Base-by-base conservation (phyloP, 2,797 vertebrate genomes). In the Centropyge bicolor region DNA sequence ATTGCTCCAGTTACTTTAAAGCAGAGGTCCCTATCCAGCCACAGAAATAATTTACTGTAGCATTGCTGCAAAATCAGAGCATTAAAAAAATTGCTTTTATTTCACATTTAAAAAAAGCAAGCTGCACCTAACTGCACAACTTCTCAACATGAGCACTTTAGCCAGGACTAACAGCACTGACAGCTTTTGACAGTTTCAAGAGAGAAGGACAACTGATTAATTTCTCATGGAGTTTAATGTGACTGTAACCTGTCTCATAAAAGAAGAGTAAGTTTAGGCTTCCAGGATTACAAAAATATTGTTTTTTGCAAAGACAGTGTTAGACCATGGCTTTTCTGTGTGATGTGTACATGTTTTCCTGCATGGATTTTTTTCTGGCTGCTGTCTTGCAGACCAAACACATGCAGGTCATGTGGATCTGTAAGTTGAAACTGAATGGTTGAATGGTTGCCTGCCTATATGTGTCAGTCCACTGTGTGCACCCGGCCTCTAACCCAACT, bases 1-100 rank as follows among this genome's bases (percentile, higher is more conserved):
- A 27, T 57, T 69, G 52, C 63, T 70, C 40, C 20, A 46, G 13
- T 84, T 64, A 54, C 19, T 49, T 45, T 51, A 45, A 74, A 72
- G 54, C 22, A 24, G 11, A 17, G 43, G 49, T 61, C 43, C 20
- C 40, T 3, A 35, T 45, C 13, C 1, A 0, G 3, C 16, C 8
- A 24, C 45, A 45, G 4, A 2, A 62, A 61, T 4, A 27, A 36
- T 38, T 59, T 11, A 38, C 41, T 36, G 49, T 43, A 48, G 22
- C 35, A 35, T 17, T 65, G 35, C 12, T 38, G 13, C 9, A 27
- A 22, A 52, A 75, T 38, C 27, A 31, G 43, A n/a, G 31, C 1
- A 63, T 12, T n/a, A n/a, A 43, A 9, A 10, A 24, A 20, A 19
- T 17, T 48, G 16, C 51, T 43, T 31, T 22, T 46, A 19, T 40